Percentiles rank a stretch among this genome's conserved stretches.
Conservation (phyloP, 2,113 vertebrate species). For the Suncus etruscus region DNA sequence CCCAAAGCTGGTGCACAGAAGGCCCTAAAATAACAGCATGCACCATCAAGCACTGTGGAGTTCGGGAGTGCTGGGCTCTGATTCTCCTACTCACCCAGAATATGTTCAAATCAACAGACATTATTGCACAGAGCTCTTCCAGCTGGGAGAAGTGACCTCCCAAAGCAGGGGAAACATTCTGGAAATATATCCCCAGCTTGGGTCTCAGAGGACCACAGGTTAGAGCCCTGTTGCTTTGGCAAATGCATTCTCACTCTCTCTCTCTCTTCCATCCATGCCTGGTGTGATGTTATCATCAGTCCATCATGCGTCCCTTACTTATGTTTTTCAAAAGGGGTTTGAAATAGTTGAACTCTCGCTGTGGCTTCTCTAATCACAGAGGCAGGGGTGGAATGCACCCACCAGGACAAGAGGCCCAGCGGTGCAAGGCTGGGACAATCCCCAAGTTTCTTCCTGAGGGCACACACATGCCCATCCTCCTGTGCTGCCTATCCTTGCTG, state of each 20-base stretch:
- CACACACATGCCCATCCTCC: too few species aligned
- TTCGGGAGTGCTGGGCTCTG: accelerated
- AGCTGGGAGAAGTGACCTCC: not conserved
- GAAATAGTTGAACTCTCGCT: not conserved
- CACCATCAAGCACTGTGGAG: not conserved
- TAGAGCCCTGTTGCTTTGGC: not conserved
- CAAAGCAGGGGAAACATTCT: not conserved
- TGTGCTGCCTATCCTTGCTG: too few species aligned
- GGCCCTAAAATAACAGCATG: not conserved
- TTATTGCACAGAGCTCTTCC: not conserved
- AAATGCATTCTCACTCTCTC: not conserved
- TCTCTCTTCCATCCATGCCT: not conserved
- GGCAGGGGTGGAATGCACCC: slow-evolving; percentile 9
- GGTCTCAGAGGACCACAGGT: not conserved
- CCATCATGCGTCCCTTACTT: slow-evolving; percentile 25
- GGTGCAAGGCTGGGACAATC: too few species aligned
- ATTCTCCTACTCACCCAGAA: not conserved
- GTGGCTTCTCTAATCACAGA: slow-evolving; percentile 6
- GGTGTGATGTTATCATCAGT: not conserved
- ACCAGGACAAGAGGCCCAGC: too few species aligned
- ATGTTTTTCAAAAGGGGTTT: slow-evolving; percentile 26
- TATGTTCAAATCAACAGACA: not conserved
- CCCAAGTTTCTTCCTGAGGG: too few species aligned
- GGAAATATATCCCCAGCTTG: not conserved
- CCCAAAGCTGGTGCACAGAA: not conserved